Base-by-base conservation (phyloP, 1,140 invertebrate species). In the Bombus confusus region DNA sequence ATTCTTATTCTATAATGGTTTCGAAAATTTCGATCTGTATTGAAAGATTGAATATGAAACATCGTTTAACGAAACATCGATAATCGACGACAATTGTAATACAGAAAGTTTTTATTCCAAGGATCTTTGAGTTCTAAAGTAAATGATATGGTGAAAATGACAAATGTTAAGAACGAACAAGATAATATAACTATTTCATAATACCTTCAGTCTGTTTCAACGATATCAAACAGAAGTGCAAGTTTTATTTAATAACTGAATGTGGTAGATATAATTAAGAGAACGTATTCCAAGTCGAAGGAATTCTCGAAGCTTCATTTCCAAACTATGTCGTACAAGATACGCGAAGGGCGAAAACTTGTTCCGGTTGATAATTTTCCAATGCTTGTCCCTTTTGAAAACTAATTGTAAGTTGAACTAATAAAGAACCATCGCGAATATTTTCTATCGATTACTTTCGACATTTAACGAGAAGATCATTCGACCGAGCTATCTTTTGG, bases 391-490 rank as follows among this genome's bases (percentile, higher is more conserved):
- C 3, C 66, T 37, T 47, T 31, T 6, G 13, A 25, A 68, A 34
- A 2, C 18, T 68, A 10, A 1, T 52, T 5, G 47, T 22, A 18
- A n/a, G 22, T 34, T 6, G 34, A 22, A 43, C 57, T 39, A 80
- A 52, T 64, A 80, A 39, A 12, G 39, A 57, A 22, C 4, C 34
- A 13, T 25, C 57, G 57, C 25, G 57, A 43, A 64, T 80, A 85
- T 81, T 80, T 86, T 86, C 73, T 41, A 89, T 89, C 77, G 88
- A 89, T 91, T 74, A 64, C 69, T 47, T 87, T 80, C 37, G 89
- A 88, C 81, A 34, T 91, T 81, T 78, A 37, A 57, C 62, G n/a
- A 79, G 68, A 78, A 76, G 88, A 90, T 90, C 82, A 75, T 86
- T 87, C 75, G 78, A 72, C 74, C 72, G 64, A 88, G 83, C 75